Evolutionary conservation across 2,797 vertebrate genomes (phyloP).

Genomic region (Gymnodraco acuticeps): DNA sequence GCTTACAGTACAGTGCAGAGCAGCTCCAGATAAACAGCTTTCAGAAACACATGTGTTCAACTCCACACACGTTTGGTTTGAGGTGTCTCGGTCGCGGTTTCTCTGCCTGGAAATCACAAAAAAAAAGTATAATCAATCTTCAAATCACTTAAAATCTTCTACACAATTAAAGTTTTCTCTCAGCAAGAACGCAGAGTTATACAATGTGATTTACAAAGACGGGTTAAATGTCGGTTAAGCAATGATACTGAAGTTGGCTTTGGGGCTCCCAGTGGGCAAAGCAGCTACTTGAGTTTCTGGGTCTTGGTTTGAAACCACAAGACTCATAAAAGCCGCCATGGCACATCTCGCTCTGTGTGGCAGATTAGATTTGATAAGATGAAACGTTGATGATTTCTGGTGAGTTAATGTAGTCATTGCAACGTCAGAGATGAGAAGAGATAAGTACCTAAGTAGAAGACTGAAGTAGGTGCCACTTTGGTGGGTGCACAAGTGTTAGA

Average conservation of each 20-base stretch:
- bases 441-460: not conserved
- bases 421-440: not conserved
- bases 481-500: not conserved
- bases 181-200: not conserved
- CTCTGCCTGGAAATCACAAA: slow-evolving; percentile 34
- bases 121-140: slow-evolving; percentile 9
- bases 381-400: slow-evolving; percentile 14
- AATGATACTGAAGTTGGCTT: slow-evolving; percentile 28
- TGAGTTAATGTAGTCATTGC: slow-evolving; percentile 11
- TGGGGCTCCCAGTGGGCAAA: slow-evolving; percentile 34
- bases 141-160: slow-evolving; percentile 3
- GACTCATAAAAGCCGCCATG: slow-evolving; percentile 11
- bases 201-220: not conserved
- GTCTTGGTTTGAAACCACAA: slow-evolving; percentile 34
- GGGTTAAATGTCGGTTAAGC: slow-evolving; percentile 24
- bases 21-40: slow-evolving; percentile 34
- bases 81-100: slow-evolving; percentile 34
- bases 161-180: slow-evolving; percentile 25
- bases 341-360: slow-evolving; percentile 7
- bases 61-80: slow-evolving; percentile 45
- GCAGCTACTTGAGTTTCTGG: slow-evolving; percentile 30
- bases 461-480: not conserved
- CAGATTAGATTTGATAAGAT: slow-evolving; percentile 13
- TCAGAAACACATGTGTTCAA: slow-evolving; percentile 51
- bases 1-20: slow-evolving; percentile 32